These are phyloP conservation scores for Dermolepida albohirtum DNA, from an alignment of 2,888 invertebrate species.

Conservation along the genomic window DNA sequence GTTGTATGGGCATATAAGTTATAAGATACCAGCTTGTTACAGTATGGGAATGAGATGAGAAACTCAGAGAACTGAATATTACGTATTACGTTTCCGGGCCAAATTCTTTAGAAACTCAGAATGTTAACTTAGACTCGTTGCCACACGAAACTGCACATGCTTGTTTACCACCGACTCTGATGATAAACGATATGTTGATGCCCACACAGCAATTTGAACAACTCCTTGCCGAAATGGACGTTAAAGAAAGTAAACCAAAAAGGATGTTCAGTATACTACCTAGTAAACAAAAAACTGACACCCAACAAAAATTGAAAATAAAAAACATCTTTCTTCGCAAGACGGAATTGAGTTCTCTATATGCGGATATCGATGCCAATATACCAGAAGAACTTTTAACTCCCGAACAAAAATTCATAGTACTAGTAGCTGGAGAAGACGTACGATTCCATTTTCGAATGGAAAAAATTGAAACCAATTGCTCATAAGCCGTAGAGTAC, in stretches of 20 bases:
- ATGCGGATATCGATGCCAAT: conserved; percentile 57
- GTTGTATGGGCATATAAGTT: no score
- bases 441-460: conserved; percentile 52
- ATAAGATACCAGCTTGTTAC: no score
- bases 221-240: not conserved
- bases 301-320: not conserved
- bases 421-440: conserved; percentile 57
- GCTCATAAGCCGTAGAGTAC: conserved; percentile 58
- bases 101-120: conserved; percentile 1
- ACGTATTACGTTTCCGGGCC: conserved; percentile 32
- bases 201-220: not conserved
- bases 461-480: conserved; percentile 53
- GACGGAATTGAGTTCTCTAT: conserved; percentile 56
- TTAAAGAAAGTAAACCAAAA: not conserved
- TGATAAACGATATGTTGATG: no score
- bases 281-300: no score
- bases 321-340: conserved; percentile 54
- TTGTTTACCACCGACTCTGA: not conserved
- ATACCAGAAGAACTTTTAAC: conserved; percentile 57
- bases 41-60: no score
- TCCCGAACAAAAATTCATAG: conserved; percentile 57
- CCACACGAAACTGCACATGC: not conserved
- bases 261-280: not conserved
- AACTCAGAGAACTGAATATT: no score
- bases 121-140: not conserved